Conservation (phyloP, 92 coral and sea anemone species). For the Epizoanthus scotinus region DNA sequence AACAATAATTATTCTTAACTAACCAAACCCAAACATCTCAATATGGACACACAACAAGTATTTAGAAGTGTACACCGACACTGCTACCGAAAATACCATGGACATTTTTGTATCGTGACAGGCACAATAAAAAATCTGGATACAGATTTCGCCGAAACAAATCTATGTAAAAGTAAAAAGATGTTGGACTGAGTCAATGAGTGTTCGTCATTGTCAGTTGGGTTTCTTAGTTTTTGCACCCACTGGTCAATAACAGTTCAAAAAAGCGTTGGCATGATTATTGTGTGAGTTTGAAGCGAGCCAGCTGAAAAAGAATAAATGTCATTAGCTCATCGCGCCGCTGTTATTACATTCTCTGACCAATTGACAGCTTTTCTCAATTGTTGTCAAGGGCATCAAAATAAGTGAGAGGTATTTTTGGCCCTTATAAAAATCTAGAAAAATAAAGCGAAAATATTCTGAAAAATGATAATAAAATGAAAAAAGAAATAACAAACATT, state of each 20-base stretch:
- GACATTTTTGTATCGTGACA: too few relatives aligned
- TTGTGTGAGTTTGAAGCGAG: background rate
- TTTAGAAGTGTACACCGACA: background rate
- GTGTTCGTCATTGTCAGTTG: too few relatives aligned
- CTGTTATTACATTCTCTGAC: background rate
- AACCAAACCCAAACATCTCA: background rate
- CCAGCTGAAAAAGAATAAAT: background rate
- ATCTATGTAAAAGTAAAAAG: too few relatives aligned
- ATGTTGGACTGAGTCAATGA: too few relatives aligned
- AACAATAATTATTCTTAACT: background rate
- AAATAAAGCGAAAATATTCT: conserved; percentile 34
- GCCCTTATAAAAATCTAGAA: conserved; percentile 10
- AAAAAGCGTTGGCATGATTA: too few relatives aligned
- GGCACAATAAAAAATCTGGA: too few relatives aligned
- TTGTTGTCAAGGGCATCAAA: conserved; percentile 36
- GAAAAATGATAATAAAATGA: background rate
- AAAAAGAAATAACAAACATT: conserved; percentile 15
- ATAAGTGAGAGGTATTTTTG: conserved; percentile 4
- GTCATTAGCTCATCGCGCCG: background rate
- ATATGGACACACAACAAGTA: conserved; percentile 1
- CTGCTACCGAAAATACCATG: background rate
- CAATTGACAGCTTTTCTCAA: background rate
- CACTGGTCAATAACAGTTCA: too few relatives aligned
- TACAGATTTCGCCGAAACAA: too few relatives aligned
- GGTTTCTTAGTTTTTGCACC: too few relatives aligned